Percentiles rank a stretch among this genome's conserved stretches.
These are phyloP conservation scores for Malacoctenus gilli DNA, from an alignment of 2,797 vertebrate species.

Conservation along the genomic window DNA sequence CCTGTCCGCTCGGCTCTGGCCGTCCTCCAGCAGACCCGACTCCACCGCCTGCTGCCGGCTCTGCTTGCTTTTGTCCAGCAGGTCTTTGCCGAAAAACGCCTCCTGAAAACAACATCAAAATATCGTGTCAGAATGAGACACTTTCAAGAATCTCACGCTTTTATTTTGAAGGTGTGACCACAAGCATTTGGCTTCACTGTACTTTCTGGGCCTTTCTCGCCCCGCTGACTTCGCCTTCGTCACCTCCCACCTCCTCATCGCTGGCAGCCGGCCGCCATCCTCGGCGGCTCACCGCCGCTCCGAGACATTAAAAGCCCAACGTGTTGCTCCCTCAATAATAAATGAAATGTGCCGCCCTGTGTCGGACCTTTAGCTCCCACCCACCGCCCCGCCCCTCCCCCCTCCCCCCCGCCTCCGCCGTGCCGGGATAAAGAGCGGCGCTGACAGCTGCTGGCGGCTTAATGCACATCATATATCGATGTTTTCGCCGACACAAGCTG, in stretches of 20 bases:
- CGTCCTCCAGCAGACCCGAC: conserved; percentile 85
- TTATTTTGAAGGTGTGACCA: too few relatives aligned
- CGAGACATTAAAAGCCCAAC: conserved; percentile 76
- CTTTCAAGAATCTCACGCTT: too few relatives aligned
- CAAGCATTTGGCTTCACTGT: too few relatives aligned
- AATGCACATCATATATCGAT: conserved; percentile 66
- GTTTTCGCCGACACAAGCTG: conserved; percentile 66
- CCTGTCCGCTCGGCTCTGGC: conserved; percentile 82
- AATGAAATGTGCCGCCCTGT: conserved; percentile 70
- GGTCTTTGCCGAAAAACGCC: conserved; percentile 97
- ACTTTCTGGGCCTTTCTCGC: too few relatives aligned
- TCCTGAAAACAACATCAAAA: conserved; percentile 83
- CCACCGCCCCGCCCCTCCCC: conserved; percentile 28
- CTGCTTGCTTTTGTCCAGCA: conserved; percentile 95
- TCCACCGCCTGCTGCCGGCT: conserved; percentile 85
- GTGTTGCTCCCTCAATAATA: conserved; percentile 76
- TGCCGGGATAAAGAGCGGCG: conserved; percentile 55
- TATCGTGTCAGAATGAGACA: too few relatives aligned
- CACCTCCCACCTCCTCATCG: conserved; percentile 40
- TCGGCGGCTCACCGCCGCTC: conserved; percentile 53
- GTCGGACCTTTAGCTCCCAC: conserved; percentile 62
- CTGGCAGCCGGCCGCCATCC: too few relatives aligned
- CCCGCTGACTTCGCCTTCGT: conserved; percentile 40
- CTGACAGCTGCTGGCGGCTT: conserved; percentile 71
- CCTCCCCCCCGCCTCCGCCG: conserved; percentile 13